phyloP scores from a whole-genome alignment of 2,888 invertebrate species.

The Choreutis nemorana region DNA sequence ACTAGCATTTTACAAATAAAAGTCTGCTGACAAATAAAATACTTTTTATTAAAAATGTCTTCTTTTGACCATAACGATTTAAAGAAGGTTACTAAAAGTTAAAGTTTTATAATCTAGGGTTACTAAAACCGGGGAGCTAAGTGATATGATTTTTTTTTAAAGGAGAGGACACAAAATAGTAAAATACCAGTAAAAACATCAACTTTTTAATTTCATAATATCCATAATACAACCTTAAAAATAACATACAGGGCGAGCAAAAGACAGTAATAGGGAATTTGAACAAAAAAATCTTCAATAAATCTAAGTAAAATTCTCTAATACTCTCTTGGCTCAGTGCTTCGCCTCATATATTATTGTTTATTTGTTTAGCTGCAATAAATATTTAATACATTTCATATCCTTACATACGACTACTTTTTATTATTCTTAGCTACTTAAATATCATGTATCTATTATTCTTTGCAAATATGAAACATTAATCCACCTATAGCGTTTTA shows the following conservation, averaged over 20 bases:
- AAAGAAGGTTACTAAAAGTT: too few species aligned
- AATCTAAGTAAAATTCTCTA: too few species aligned
- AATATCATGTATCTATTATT: slow-evolving; percentile 20
- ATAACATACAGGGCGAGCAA: slow-evolving; percentile 32
- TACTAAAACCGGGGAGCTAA: too few species aligned
- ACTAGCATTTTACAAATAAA: too few species aligned
- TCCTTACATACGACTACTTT: slow-evolving; percentile 14
- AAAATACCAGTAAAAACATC: slow-evolving; percentile 8
- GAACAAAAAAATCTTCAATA: too few species aligned
- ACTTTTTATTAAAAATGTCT: too few species aligned
- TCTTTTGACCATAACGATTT: too few species aligned
- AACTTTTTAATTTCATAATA: slow-evolving; percentile 11
- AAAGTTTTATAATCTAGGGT: too few species aligned
- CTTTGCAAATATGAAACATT: slow-evolving; percentile 15
- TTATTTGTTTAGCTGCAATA: slow-evolving; percentile 5
- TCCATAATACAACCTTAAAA: slow-evolving; percentile 5
- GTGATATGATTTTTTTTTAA: too few species aligned
- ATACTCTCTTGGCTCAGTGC: slow-evolving; percentile 50
- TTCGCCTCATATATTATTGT: slow-evolving; percentile 20
- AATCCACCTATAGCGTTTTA: slow-evolving; percentile 19
- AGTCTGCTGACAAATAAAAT: too few species aligned
- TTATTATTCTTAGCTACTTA: too few species aligned
- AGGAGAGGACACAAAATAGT: slow-evolving; percentile 3
- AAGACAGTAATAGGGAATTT: slow-evolving; percentile 28
- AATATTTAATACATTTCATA: slow-evolving; percentile 10